Evolutionary conservation across 1,140 invertebrate species (phyloP).

Genomic region (Venturia canescens): DNA sequence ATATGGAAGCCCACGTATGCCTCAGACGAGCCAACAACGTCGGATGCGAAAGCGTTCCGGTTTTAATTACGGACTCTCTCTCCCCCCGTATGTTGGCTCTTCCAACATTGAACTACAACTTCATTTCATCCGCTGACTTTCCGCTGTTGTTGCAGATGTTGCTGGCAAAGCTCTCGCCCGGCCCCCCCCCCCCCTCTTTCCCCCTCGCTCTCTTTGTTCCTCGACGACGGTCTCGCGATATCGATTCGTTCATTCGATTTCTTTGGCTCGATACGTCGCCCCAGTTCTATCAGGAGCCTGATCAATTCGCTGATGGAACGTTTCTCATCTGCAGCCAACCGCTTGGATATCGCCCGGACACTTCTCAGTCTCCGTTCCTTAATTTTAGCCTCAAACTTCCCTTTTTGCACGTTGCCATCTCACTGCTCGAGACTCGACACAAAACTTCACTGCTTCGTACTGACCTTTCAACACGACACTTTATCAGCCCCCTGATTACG

Average conservation of each 20-base stretch:
- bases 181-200: background rate
- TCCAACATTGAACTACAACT: background rate
- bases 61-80: background rate
- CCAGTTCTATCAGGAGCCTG: background rate
- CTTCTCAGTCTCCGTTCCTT: background rate
- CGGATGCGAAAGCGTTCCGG: background rate
- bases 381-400: background rate
- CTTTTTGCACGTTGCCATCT: slow-evolving; percentile 5
- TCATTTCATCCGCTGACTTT: background rate
- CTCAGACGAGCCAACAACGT: background rate
- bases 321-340: background rate
- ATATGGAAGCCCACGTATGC: slow-evolving; percentile 10
- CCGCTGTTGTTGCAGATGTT: background rate
- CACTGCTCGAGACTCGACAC: background rate
- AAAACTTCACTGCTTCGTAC: too few species aligned
- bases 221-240: background rate
- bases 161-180: background rate
- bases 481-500: too few species aligned
- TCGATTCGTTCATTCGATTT: slow-evolving; percentile 3
- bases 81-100: background rate
- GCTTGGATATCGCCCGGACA: background rate
- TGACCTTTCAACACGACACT: too few species aligned
- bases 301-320: background rate
- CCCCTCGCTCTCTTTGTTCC: background rate
- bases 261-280: background rate